Conservation (phyloP, 2,113 vertebrate genomes). For the Hipposideros armiger region DNA sequence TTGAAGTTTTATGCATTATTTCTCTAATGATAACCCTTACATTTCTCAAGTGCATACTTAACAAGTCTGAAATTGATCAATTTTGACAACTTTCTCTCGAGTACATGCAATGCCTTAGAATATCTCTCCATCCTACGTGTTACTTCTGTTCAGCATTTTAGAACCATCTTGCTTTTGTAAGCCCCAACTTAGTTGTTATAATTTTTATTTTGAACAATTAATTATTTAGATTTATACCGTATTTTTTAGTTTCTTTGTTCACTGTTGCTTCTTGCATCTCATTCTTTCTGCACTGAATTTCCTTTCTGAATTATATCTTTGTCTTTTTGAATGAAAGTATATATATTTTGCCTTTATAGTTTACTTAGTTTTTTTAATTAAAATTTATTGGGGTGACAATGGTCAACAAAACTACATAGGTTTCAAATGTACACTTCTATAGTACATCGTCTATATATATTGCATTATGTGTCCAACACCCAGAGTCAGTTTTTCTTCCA, state of each 20-base stretch:
- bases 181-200: neutral
- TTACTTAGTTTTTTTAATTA: neutral
- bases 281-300: slow-evolving; percentile 40
- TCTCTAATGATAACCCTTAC: neutral
- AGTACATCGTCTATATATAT: too few relatives aligned
- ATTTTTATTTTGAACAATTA: slow-evolving; percentile 29
- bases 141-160: neutral
- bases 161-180: neutral
- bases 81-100: neutral
- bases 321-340: neutral
- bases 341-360: neutral
- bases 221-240: neutral
- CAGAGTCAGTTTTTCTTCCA: too few relatives aligned
- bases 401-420: too few relatives aligned
- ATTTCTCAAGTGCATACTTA: neutral
- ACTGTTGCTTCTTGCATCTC: neutral
- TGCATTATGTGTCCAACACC: too few relatives aligned
- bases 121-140: neutral
- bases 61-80: neutral
- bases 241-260: neutral
- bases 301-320: neutral
- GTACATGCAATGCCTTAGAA: neutral
- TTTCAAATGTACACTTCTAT: too few relatives aligned
- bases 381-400: too few relatives aligned
- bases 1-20: neutral